phyloP scores from a whole-genome alignment of 2,113 vertebrate genomes.

The Grammomys surdaster region DNA sequence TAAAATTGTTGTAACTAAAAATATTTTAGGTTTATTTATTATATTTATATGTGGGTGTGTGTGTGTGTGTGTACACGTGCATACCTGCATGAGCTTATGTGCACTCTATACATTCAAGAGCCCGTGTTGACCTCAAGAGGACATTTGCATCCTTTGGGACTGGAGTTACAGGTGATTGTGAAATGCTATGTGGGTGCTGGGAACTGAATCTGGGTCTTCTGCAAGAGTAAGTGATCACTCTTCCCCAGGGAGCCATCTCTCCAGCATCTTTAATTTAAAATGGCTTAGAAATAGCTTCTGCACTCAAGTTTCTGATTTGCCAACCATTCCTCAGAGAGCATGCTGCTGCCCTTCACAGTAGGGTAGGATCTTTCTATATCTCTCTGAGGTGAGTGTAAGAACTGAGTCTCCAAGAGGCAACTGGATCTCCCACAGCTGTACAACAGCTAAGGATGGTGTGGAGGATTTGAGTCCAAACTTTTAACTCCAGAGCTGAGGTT shows the following conservation, averaged over 20 bases:
- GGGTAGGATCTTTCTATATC: not conserved
- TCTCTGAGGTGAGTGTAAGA: not conserved
- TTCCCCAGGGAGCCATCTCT: not conserved
- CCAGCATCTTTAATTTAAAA: not conserved
- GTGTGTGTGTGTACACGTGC: accelerated
- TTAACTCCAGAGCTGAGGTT: not conserved
- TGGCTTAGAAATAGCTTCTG: not conserved
- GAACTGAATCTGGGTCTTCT: not conserved
- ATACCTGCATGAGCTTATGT: not conserved
- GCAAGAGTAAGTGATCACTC: not conserved
- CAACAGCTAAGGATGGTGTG: not conserved
- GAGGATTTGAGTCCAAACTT: not conserved
- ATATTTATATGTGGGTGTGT: not conserved
- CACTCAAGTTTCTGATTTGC: not conserved
- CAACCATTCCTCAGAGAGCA: not conserved
- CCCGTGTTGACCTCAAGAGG: not conserved
- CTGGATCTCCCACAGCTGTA: not conserved
- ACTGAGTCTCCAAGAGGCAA: not conserved
- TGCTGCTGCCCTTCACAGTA: not conserved
- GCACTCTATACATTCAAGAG: not conserved
- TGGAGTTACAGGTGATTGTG: not conserved
- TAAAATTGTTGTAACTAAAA: not conserved
- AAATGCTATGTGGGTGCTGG: no score
- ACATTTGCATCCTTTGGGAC: not conserved
- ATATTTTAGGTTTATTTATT: not conserved